Base-by-base conservation (phyloP, 2,113 vertebrate genomes). In the Coturnix japonica region DNA sequence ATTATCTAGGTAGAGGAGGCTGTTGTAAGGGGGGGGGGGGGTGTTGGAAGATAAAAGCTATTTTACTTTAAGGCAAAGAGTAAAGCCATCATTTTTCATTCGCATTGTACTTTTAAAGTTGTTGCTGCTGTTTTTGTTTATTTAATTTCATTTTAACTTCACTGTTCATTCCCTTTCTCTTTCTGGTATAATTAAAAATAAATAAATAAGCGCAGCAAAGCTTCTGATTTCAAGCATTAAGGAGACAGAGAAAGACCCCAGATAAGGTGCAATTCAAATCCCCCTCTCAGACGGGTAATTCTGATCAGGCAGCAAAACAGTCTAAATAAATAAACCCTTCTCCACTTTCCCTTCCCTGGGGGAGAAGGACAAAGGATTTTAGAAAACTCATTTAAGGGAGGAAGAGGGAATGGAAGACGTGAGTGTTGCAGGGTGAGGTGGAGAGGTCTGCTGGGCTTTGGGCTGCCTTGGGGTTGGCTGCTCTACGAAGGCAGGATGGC, bases 1-100 rank as follows among this genome's bases (percentile, higher is more conserved):
- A 97, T 98, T 98, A 98, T 99, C 98, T 97, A 97, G 99, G 98
- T 98, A 92, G 97, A 97, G 96, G 96, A 98, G 97, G 95, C 97
- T 97, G 97, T 97, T 97, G 97, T 97, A 96, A 97, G 94, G 93
- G 95, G 90, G 37, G 37, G 37, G 37, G 37, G 37, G 37, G 37
- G 37, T 7, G 37, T 7, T 37, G 37, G 37, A 37, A 95, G 96
- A 97, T 97, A 98, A 98, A 98, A 98, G 97, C 97, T 96, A 97
- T 98, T 98, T 98, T 97, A 97, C 97, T 98, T 98, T 97, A 97
- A 98, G 97, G 97, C 96, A 96, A 96, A 97, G 96, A 97, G 96
- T 96, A 96, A 97, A 95, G 85, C 95, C 81, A 94, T 96, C 77
- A 64, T 95, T 97, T 98, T 96, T 96, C 95, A 94, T 88, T 95